phyloP scores from a whole-genome alignment of 1,140 invertebrate genomes.

The Lanistes nyassanus region DNA sequence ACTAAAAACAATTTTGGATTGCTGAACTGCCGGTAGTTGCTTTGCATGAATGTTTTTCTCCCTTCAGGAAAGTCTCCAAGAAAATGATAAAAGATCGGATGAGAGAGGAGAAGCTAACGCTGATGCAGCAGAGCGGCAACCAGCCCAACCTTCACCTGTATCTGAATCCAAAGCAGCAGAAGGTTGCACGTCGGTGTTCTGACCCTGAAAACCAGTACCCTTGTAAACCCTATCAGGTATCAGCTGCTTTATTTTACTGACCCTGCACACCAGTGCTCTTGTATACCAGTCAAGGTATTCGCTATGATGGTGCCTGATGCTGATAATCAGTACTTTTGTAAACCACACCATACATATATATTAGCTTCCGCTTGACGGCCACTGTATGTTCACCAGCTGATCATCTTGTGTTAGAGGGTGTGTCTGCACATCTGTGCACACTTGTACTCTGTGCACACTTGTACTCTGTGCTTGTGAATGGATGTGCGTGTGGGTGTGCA shows the following conservation, averaged over 20 bases:
- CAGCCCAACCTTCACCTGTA: constrained; percentile 29
- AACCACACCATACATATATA: too few species aligned
- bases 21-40: neutral
- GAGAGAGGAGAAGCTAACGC: constrained; percentile 49
- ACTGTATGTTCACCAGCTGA: too few species aligned
- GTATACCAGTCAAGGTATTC: too few species aligned
- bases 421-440: neutral
- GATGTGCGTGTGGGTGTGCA: constrained; percentile 18
- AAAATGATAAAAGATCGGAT: constrained; percentile 50
- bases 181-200: constrained; percentile 76
- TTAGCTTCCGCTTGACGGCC: too few species aligned
- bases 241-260: neutral
- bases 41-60: constrained; percentile 5
- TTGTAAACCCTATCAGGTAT: constrained; percentile 81
- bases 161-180: constrained; percentile 21
- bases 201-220: constrained; percentile 74
- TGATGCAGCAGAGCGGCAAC: constrained; percentile 22
- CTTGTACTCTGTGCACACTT: too few species aligned
- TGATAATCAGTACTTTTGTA: too few species aligned
- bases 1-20: too few species aligned
- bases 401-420: neutral
- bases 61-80: constrained; percentile 57
- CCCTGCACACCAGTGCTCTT: too few species aligned
- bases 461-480: neutral
- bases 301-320: too few species aligned